Base-by-base conservation (phyloP, 2,888 invertebrate species). In the Teinopalpus imperialis region DNA sequence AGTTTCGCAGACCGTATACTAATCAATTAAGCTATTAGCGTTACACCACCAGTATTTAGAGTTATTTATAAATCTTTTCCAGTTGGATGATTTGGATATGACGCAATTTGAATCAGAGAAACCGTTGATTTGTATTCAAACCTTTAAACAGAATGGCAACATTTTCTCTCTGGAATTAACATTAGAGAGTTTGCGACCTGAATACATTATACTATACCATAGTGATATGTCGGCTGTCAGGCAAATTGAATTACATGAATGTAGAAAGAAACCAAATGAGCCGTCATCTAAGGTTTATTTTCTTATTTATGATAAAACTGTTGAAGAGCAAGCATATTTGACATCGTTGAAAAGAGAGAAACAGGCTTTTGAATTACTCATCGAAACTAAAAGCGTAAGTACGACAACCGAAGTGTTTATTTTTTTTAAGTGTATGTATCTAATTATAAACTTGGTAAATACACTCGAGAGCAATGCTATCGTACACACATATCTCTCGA, bases 251-350 rank as follows among this genome's bases (percentile, higher is more conserved):
- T 91, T 97, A 52, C 96, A 92, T 66, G 95, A 93, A 69, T 91
- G 92, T 14, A 89, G 91, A 16, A 90, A 91, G 49, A 72, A 80
- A 29, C 51, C 67, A 0, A 73, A 79, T 1, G 87, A 89, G 5
- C 74, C 90, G 0, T 71, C 83, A 8, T 72, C 94, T 2, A 93
- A 93, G 63, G 94, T 99, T 4, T 99, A 96, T 77, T 97, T 98
- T 64, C 74, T 99, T 35, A 92, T 98, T 54, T 97, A 98, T 72
- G 93, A 93, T 5, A 94, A 94, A 49, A 98, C 99, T 3, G 96
- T 97, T 0, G 99, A 99, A 81, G 99, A 99, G 77, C 99, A 99
- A 82, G 93, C 96, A 1, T 99, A 98, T 79, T 90, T 99, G 21
- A 97, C 98, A 0, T 92, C 95, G 0, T 83, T 99, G 43, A 91